Percentiles rank a stretch among this genome's conserved stretches.
These are phyloP conservation scores for Leptonema lineaticorne DNA, from an alignment of 1,140 invertebrate genomes.

Conservation along the genomic window DNA sequence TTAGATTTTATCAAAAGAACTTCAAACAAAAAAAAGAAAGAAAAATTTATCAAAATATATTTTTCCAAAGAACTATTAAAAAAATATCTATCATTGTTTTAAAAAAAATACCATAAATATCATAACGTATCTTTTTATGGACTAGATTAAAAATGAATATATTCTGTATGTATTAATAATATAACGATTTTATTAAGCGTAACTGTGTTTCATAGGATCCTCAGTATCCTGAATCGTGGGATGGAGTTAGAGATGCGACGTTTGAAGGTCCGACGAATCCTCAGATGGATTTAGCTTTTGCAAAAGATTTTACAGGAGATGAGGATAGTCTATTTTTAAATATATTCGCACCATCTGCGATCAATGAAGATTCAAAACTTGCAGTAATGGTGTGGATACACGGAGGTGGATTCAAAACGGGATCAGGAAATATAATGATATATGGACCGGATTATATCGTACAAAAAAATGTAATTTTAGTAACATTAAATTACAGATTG, in stretches of 20 bases:
- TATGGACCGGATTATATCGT: conserved; percentile 67
- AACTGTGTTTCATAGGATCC: conserved; percentile 7
- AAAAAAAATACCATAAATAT: not conserved
- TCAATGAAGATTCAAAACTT: conserved; percentile 60
- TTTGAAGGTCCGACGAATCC: not conserved
- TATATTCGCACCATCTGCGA: not conserved
- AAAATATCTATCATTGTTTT: not conserved
- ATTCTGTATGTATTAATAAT: not conserved
- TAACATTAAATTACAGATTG: conserved; percentile 70
- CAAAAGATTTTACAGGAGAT: not conserved
- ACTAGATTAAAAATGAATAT: not conserved
- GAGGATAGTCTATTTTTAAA: conserved; percentile 23
- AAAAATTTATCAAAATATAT: too few relatives aligned
- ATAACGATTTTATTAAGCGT: not conserved
- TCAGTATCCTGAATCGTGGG: conserved; percentile 4
- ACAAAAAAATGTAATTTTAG: conserved; percentile 64
- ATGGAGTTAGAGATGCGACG: not conserved
- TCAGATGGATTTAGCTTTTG: not conserved
- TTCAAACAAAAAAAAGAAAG: not conserved
- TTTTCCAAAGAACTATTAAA: too few relatives aligned
- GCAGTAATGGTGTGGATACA: conserved; percentile 61
- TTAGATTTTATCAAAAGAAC: not conserved
- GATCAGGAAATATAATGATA: conserved; percentile 58
- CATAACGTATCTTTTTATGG: not conserved
- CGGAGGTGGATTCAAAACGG: conserved; percentile 66